Conservation (phyloP, 2,888 invertebrate species). For the Augochlorella aurata region DNA sequence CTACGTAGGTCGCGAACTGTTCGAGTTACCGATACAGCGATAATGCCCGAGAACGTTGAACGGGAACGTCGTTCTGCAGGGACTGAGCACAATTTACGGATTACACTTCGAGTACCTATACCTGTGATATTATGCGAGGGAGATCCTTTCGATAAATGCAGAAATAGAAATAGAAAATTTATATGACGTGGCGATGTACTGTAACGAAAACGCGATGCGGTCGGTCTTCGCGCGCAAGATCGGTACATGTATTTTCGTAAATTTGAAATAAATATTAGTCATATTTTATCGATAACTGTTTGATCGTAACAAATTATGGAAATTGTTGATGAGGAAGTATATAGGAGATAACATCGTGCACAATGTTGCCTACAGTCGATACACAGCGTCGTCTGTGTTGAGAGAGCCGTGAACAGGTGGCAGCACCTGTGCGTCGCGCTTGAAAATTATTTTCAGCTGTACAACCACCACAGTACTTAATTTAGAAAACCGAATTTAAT, state of each 20-base stretch:
- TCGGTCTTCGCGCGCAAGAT: neutral
- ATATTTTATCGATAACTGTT: conserved; percentile 23
- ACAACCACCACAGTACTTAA: conserved; percentile 18
- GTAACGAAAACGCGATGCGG: conserved; percentile 5
- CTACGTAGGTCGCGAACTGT: conserved; percentile 7
- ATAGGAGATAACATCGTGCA: neutral
- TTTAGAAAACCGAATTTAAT: conserved; percentile 19
- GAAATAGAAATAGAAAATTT: conserved; percentile 27
- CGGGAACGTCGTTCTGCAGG: neutral
- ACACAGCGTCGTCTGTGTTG: conserved; percentile 20
- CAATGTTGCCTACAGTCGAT: conserved; percentile 45
- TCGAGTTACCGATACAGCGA: conserved; percentile 7
- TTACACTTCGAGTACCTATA: conserved; percentile 54
- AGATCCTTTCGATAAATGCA: conserved; percentile 28
- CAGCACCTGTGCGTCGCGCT: conserved; percentile 28
- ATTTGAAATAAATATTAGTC: conserved; percentile 33
- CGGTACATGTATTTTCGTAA: conserved; percentile 51
- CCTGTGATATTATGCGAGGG: conserved; percentile 51
- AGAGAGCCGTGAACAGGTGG: conserved; percentile 35
- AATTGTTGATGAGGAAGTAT: conserved; percentile 1
- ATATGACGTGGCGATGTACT: neutral
- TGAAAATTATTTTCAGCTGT: neutral
- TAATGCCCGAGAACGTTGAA: neutral
- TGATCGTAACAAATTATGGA: neutral
- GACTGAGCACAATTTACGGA: conserved; percentile 16